These are phyloP conservation scores for Pangasius sanitwongsei DNA, from an alignment of 2,797 vertebrate genomes.

Conservation along the genomic window DNA sequence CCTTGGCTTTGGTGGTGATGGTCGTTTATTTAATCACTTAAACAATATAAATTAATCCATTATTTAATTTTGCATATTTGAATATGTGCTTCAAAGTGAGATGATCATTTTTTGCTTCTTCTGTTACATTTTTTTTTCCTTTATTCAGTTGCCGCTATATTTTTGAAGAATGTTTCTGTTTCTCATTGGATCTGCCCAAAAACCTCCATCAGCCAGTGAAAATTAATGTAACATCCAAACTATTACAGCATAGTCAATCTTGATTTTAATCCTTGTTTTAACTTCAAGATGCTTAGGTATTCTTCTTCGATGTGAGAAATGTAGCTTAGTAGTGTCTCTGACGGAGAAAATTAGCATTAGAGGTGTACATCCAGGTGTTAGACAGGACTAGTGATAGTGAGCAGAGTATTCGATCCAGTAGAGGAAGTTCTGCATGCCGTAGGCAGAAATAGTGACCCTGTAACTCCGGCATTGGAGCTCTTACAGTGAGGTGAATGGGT, in stretches of 20 bases:
- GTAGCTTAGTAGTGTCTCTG: neutral
- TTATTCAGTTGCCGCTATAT: neutral
- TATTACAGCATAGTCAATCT: neutral
- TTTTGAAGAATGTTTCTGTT: neutral
- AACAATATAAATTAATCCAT: neutral
- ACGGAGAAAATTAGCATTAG: neutral
- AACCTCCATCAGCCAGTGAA: neutral
- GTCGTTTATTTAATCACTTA: neutral
- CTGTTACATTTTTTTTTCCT: neutral
- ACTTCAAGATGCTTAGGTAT: neutral
- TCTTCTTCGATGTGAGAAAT: neutral
- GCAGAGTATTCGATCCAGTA: neutral
- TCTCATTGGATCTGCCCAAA: neutral
- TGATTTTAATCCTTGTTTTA: neutral
- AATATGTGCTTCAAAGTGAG: neutral
- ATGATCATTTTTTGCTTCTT: neutral
- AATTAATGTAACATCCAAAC: neutral
- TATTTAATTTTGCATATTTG: neutral
- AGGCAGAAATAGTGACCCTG: neutral
- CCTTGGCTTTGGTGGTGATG: neutral
- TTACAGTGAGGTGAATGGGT: neutral
- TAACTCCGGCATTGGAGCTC: neutral
- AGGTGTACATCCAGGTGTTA: neutral
- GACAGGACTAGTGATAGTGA: neutral
- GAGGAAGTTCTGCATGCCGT: neutral